Evolutionary conservation across 2,113 vertebrate species (phyloP).

Genomic region (Mesitornis unicolor): DNA sequence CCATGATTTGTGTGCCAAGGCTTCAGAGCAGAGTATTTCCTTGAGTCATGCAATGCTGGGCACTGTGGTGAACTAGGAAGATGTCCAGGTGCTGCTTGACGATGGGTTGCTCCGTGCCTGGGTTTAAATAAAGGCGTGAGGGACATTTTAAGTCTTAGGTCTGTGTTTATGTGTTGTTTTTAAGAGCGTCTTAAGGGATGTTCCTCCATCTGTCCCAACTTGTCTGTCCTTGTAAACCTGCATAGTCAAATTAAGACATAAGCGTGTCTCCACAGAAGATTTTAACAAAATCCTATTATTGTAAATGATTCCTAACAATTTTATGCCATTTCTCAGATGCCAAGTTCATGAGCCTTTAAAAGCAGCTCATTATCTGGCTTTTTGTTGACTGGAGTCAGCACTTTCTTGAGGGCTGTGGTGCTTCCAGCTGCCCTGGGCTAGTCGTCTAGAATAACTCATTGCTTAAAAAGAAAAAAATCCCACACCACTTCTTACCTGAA

Average conservation of each 20-base stretch:
- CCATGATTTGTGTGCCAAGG: neutral
- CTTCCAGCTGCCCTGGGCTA: conserved; percentile 26
- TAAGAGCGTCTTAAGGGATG: neutral
- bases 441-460: neutral
- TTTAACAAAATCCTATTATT: neutral
- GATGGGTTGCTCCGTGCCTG: neutral
- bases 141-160: neutral
- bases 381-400: conserved; percentile 7
- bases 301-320: neutral
- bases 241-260: neutral
- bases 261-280: neutral
- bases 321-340: neutral
- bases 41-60: rapidly evolving
- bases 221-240: neutral
- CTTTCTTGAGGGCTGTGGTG: conserved; percentile 25
- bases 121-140: neutral
- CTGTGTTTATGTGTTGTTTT: neutral
- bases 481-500: neutral
- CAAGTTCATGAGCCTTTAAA: conserved; percentile 9
- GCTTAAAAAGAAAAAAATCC: neutral
- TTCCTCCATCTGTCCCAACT: neutral
- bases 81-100: neutral
- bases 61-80: neutral
- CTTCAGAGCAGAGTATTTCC: neutral
- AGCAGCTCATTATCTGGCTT: conserved; percentile 2